Base-by-base conservation (phyloP, 1,140 invertebrate genomes). In the Drosophila jambulina region DNA sequence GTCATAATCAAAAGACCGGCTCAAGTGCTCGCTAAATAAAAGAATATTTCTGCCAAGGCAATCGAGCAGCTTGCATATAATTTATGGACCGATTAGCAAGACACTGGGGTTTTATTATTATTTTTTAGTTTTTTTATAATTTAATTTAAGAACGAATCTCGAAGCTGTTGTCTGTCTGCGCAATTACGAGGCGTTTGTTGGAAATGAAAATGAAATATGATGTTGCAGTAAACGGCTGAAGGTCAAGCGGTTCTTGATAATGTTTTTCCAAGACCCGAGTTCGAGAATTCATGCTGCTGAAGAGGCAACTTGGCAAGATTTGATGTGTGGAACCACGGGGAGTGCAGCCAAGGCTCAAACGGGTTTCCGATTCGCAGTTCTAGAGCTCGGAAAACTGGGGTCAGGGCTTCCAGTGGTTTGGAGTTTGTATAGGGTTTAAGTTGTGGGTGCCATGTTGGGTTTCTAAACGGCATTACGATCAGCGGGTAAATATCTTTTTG, bases 31-130 rank as follows among this genome's bases (percentile, higher is more conserved):
- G 29, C 40, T 58, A 74, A 61, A 57, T 60, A 61, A 49, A 72
- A 62, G 76, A 81, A 65, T 79, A 79, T 74, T 81, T 63, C 68
- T 78, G 58, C 65, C 85, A 87, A 87, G 84, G 84, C 71, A 68
- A 75, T 71, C 84, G 12, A 78, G 77, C 61, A 67, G 29, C 43
- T 62, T 80, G 77, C 62, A 57, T 69, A 58, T 43, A 68, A 78
- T 63, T 86, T 68, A 80, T 82, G 75, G 67, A 76, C 53, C 62
- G 75, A 78, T 78, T 78, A 78, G 75, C 74, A 49, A 34, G 29
- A 8, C 56, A 59, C 25, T 60, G n/a, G 15, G 32, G 34, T 60
- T 60, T 51, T 43, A 72, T 72, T 59, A 72, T 51, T 72, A 63
- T 27, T 40, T 49, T 48, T 25, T 48, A 9, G 27, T n/a, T 46